These are phyloP conservation scores for Aphaenogaster rudis DNA, from an alignment of 1,140 invertebrate genomes.

Conservation along the genomic window DNA sequence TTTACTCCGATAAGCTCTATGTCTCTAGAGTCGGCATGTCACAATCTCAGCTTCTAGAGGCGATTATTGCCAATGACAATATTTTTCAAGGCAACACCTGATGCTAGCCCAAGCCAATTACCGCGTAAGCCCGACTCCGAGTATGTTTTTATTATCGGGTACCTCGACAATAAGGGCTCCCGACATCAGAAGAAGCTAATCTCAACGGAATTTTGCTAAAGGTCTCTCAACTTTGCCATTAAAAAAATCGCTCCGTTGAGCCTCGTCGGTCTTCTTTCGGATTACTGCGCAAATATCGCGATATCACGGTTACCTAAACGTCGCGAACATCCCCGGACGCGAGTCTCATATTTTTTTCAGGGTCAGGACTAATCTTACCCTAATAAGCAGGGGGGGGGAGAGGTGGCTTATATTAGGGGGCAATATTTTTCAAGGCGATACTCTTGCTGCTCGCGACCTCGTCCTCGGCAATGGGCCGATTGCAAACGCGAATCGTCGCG, in stretches of 20 bases:
- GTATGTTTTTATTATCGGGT: neutral
- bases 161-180: neutral
- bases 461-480: neutral
- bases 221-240: neutral
- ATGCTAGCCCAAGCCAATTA: slow-evolving; percentile 48
- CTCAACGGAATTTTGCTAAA: neutral
- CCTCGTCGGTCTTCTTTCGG: neutral
- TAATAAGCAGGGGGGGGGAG: too few relatives aligned
- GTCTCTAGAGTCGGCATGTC: neutral
- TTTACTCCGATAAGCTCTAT: neutral
- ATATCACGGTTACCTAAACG: neutral
- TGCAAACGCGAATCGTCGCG: neutral
- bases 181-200: neutral
- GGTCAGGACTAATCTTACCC: neutral
- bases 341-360: neutral
- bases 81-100: slow-evolving; percentile 50
- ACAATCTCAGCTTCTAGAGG: neutral
- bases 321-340: neutral
- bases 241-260: neutral
- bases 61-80: slow-evolving; percentile 36
- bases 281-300: slow-evolving; percentile 14
- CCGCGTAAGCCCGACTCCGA: neutral
- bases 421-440: slow-evolving; percentile 29
- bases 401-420: neutral
- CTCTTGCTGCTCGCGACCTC: neutral